phyloP scores from a whole-genome alignment of 2,888 invertebrate species.

The Drosophila antonietae region DNA sequence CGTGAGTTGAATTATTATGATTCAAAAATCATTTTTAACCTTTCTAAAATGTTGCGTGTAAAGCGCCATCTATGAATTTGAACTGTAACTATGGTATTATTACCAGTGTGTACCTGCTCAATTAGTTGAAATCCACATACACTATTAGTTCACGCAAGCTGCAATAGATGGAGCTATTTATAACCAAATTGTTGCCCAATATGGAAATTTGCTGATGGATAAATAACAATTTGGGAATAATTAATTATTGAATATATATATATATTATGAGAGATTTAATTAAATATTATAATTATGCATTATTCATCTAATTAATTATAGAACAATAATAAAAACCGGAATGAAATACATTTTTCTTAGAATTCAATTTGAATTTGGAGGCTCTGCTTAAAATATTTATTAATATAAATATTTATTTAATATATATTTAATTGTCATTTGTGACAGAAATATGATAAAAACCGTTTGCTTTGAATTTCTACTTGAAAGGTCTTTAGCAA shows the following conservation, averaged over 20 bases:
- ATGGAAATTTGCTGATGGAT: neutral
- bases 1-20: neutral
- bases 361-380: neutral
- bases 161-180: slow-evolving; percentile 6
- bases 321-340: too few relatives aligned
- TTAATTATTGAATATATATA: too few relatives aligned
- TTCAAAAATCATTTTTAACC: neutral
- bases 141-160: rapidly evolving
- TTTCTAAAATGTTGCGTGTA: too few relatives aligned
- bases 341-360: too few relatives aligned
- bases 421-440: neutral
- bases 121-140: neutral
- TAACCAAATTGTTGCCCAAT: too few relatives aligned
- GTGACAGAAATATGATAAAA: neutral
- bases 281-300: neutral
- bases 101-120: neutral
- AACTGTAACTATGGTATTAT: neutral
- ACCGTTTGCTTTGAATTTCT: neutral
- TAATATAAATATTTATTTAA: too few relatives aligned
- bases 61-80: slow-evolving; percentile 12
- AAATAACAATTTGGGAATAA: neutral
- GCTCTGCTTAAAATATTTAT: neutral
- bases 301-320: neutral
- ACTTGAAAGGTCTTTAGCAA: slow-evolving; percentile 36
- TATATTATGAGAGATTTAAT: neutral